Evolutionary conservation across 2,888 invertebrate genomes (phyloP), one percentile per base, ranked within the genome.

Genomic region (Hoplodrina ambigua): DNA sequence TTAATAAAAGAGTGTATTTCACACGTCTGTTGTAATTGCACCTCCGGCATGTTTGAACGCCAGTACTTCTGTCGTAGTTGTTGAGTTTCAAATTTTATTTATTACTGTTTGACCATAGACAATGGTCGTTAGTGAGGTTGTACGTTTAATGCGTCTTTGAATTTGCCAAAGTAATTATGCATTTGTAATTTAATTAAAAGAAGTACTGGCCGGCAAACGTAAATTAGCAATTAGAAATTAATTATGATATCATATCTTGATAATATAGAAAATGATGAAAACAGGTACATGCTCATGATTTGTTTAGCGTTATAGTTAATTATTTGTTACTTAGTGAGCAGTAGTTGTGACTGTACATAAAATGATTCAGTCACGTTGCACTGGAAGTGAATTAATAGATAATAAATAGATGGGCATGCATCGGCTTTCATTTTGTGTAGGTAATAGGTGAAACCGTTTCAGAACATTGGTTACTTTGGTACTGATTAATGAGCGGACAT

Each of bases 141-240:
- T 89, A 86, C 75, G 81, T 88, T 82, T 74, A 85, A 82, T 81
- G 84, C 83, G 75, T 86, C 85, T 86, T 90, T 86, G 85, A 88
- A 87, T 89, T 93, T 92, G 93, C 95, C 95, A 95, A 95, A 95
- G 94, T 90, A 86, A 88, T 87, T 82, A 84, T 92, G 94, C 93
- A 94, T 94, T 95, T 94, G 87, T 93, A 90, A 90, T 91, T 85
- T 90, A 90, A 90, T 88, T 87, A 75, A 85, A 63, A 62, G 71
- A 84, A 84, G 91, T 94, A 92, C 94, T 94, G 94, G 92, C 92
- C 84, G 79, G 84, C 89, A 89, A 90, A 89, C 87, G 64, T 81
- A 53, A 69, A 78, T 87, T 89, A 90, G 89, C 81, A 81, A 82
- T 86, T 90, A 90, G 85, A 80, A 85, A 86, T 80, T 86, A 85